Evolutionary conservation across 2,113 vertebrate genomes (phyloP).

Genomic region (Ptilorrhoa leucosticta): DNA sequence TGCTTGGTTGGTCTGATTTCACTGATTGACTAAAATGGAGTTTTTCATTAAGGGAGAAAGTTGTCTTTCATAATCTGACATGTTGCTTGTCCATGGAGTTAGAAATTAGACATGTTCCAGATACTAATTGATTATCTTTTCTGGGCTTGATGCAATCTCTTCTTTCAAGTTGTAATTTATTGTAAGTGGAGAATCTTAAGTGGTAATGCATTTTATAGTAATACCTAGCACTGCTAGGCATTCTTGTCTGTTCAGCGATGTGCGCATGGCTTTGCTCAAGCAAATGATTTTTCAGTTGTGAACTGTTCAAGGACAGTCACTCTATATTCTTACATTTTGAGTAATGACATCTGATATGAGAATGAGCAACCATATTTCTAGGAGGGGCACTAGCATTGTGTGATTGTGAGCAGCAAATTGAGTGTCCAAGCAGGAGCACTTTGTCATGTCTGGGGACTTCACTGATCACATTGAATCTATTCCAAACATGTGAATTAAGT

Average conservation of each 20-base stretch:
- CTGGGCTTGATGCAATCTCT: not conserved
- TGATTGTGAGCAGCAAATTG: not conserved
- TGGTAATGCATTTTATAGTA: not conserved
- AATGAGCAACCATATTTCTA: not conserved
- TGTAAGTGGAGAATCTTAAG: not conserved
- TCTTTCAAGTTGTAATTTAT: not conserved
- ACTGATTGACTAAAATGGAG: not conserved
- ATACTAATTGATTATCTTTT: not conserved
- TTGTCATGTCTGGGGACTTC: not conserved
- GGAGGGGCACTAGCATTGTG: not conserved
- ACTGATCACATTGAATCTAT: not conserved
- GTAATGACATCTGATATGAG: not conserved
- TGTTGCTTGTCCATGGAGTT: not conserved
- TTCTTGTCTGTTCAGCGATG: not conserved
- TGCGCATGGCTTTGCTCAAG: not conserved
- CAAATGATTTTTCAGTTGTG: not conserved
- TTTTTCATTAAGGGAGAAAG: not conserved
- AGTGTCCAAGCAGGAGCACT: not conserved
- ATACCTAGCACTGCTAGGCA: not conserved
- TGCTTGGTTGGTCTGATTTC: not conserved
- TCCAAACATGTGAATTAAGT: not conserved
- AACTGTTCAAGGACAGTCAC: not conserved
- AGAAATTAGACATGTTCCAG: not conserved
- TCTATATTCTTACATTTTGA: not conserved
- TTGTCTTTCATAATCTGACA: not conserved